A percentile compares a stretch with the other conserved stretches of the same genome.
Conservation (phyloP, 1,140 invertebrate species). For the Lucilia sericata region DNA sequence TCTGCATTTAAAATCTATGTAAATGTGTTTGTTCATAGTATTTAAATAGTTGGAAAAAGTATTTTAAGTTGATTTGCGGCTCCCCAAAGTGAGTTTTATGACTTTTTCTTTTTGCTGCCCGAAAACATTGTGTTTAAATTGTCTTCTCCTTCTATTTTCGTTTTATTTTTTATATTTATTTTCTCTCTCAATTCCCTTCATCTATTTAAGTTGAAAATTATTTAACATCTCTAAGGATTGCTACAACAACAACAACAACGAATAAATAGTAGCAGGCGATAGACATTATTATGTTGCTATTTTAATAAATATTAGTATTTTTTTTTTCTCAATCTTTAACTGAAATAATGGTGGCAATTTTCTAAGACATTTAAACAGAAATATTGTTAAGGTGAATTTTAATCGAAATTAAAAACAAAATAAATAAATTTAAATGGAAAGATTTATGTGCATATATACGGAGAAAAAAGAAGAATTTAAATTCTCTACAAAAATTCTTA, state of each 20-base stretch:
- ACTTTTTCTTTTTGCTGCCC: not conserved
- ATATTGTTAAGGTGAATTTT: too few relatives aligned
- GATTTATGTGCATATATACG: not conserved
- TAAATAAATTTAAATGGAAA: too few relatives aligned
- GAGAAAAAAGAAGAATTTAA: too few relatives aligned
- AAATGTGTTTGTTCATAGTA: not conserved
- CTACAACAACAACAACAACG: too few relatives aligned
- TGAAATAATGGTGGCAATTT: too few relatives aligned
- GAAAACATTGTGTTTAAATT: constrained; percentile 5
- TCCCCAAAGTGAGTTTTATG: not conserved
- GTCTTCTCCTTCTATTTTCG: not conserved
- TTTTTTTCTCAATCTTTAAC: too few relatives aligned
- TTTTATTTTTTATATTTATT: not conserved
- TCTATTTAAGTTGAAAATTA: constrained; percentile 12
- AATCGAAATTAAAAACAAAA: too few relatives aligned
- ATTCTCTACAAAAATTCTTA: too few relatives aligned
- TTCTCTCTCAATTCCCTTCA: not conserved
- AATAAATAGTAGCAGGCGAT: too few relatives aligned
- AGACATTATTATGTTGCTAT: too few relatives aligned
- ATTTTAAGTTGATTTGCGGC: constrained; percentile 15
- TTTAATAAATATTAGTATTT: too few relatives aligned
- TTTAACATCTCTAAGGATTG: constrained; percentile 2
- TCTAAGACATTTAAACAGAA: too few relatives aligned
- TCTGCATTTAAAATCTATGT: not conserved
- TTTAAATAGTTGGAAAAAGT: constrained; percentile 15